Conservation (phyloP, 2,113 vertebrate genomes). For the Macaca fascicularis region T2T-MFA8v1.1 NC_088393.1:52037001-52037500, state of each 20-base stretch:
- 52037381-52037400: background rate
- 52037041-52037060: background rate
- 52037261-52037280: background rate
- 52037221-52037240: background rate
- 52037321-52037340: background rate
- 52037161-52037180: background rate
- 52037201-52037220: background rate
- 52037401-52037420: background rate
- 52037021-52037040: background rate
- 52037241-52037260: background rate
- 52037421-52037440: background rate
- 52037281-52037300: background rate
- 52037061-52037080: background rate
- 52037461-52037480: background rate
- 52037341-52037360: background rate
- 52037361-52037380: background rate
- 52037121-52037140: background rate
- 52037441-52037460: background rate
- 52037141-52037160: background rate
- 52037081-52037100: background rate
- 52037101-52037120: background rate
- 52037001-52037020: background rate
- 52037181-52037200: background rate
- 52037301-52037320: background rate
- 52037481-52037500: background rate